Conservation (phyloP, 2,888 invertebrate species). For the Labia minor region DNA sequence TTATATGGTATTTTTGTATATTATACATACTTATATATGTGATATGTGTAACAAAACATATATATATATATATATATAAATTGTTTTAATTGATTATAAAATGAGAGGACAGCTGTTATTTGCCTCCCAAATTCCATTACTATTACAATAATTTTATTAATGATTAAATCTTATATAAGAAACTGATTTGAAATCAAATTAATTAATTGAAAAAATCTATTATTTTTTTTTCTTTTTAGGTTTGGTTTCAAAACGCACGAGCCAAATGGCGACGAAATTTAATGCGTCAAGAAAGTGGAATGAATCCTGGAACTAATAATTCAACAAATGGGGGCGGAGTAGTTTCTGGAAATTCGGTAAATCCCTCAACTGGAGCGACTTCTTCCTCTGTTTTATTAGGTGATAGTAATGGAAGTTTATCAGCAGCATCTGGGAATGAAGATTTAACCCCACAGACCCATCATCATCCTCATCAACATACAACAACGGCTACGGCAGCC, state of each 20-base stretch:
- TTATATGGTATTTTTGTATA: too few relatives aligned
- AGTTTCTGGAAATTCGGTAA: slow-evolving; percentile 28
- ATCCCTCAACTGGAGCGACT: slow-evolving; percentile 24
- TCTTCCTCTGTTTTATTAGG: slow-evolving; percentile 37
- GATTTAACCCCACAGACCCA: slow-evolving; percentile 41
- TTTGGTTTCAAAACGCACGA: slow-evolving; percentile 98
- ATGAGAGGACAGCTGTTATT: too few relatives aligned
- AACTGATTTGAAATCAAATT: slow-evolving; percentile 15
- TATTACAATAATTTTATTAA: too few relatives aligned
- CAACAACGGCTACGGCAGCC: slow-evolving; percentile 28
- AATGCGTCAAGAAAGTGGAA: slow-evolving; percentile 66
- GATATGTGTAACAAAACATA: too few relatives aligned
- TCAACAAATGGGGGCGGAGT: slow-evolving; percentile 30
- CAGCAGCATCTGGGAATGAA: slow-evolving; percentile 43
- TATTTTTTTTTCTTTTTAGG: slow-evolving; percentile 50
- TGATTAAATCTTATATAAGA: not conserved
- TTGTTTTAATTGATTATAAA: too few relatives aligned
- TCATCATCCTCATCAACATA: slow-evolving; percentile 42
- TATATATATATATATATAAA: too few relatives aligned
- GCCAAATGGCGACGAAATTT: slow-evolving; percentile 96
- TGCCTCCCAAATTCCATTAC: too few relatives aligned
- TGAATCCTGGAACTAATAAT: slow-evolving; percentile 13
- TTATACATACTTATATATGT: too few relatives aligned
- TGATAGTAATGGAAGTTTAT: slow-evolving; percentile 37
- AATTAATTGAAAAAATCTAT: too few relatives aligned